A percentile compares a stretch with the other conserved stretches of the same genome.
phyloP scores from a whole-genome alignment of 2,797 vertebrate genomes.

The Xenopus petersii region DNA sequence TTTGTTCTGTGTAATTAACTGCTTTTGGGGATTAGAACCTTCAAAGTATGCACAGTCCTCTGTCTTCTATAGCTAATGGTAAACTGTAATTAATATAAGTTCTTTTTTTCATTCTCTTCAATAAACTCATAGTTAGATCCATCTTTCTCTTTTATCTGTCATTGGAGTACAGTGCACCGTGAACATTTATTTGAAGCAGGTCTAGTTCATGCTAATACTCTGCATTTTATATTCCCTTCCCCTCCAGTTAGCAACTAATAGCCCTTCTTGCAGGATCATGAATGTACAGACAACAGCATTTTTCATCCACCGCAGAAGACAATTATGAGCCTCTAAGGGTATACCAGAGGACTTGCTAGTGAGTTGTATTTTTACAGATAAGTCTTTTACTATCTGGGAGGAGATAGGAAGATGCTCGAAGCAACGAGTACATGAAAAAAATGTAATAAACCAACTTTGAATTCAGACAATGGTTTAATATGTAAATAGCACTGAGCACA shows the following conservation, averaged over 20 bases:
- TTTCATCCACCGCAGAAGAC: conserved; percentile 23
- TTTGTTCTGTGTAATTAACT: conserved; percentile 40
- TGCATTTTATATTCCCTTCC: conserved; percentile 24
- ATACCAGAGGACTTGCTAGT: conserved; percentile 2
- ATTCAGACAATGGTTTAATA: conserved; percentile 20
- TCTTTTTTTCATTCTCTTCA: conserved; percentile 19
- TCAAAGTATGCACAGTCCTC: conserved; percentile 49
- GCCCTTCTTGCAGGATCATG: conserved; percentile 3
- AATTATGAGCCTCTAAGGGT: conserved; percentile 3
- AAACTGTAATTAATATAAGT: conserved; percentile 57
- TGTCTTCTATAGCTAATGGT: conserved; percentile 51
- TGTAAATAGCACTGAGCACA: conserved; percentile 2
- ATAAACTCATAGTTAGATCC: conserved; percentile 29
- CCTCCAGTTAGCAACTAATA: conserved; percentile 31
- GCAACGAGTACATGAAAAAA: conserved; percentile 11
- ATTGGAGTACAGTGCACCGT: conserved; percentile 32
- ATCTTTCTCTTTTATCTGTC: conserved; percentile 51
- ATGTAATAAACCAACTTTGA: not conserved
- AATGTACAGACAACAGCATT: conserved; percentile 21
- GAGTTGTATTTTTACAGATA: conserved; percentile 1
- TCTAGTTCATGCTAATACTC: conserved; percentile 46
- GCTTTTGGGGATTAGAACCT: conserved; percentile 53
- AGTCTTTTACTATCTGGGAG: conserved; percentile 6
- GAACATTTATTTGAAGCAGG: conserved; percentile 40
- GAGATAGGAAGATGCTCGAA: not conserved